phyloP scores from a whole-genome alignment of 2,888 invertebrate genomes.

The Criorhina ranunculi region DNA sequence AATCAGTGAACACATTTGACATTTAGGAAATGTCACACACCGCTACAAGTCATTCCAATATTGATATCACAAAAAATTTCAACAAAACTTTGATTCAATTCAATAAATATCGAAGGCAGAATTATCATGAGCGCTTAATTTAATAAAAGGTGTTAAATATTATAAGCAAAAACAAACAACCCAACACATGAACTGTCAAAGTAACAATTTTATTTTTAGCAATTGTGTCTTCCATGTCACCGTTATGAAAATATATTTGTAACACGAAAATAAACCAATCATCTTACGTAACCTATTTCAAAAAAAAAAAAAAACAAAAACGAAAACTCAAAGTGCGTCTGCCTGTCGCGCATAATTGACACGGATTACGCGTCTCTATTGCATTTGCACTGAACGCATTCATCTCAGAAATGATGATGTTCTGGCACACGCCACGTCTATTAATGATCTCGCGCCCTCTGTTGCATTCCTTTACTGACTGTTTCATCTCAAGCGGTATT shows the following conservation, averaged over 20 bases:
- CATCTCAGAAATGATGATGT: conserved; percentile 36
- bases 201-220: conserved; percentile 30
- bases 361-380: conserved; percentile 33
- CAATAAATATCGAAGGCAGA: not conserved
- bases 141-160: conserved; percentile 25
- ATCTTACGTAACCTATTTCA: conserved; percentile 36
- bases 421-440: conserved; percentile 41
- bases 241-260: conserved; percentile 22
- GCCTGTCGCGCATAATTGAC: conserved; percentile 11
- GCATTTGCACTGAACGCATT: conserved; percentile 29
- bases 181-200: conserved; percentile 17
- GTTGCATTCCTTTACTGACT: no score
- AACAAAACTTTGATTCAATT: not conserved
- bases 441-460: not conserved
- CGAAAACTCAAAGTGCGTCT: conserved; percentile 8
- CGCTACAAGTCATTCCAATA: not conserved
- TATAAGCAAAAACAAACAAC: not conserved
- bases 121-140: conserved; percentile 26
- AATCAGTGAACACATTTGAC: not conserved
- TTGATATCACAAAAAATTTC: not conserved
- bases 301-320: conserved; percentile 19
- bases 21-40: not conserved
- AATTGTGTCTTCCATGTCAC: conserved; percentile 20
- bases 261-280: conserved; percentile 24
- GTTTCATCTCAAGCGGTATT: not conserved